Percentiles rank a stretch among this genome's conserved stretches.
Conservation (phyloP, 2,888 invertebrate genomes). For the Idaea straminata region DNA sequence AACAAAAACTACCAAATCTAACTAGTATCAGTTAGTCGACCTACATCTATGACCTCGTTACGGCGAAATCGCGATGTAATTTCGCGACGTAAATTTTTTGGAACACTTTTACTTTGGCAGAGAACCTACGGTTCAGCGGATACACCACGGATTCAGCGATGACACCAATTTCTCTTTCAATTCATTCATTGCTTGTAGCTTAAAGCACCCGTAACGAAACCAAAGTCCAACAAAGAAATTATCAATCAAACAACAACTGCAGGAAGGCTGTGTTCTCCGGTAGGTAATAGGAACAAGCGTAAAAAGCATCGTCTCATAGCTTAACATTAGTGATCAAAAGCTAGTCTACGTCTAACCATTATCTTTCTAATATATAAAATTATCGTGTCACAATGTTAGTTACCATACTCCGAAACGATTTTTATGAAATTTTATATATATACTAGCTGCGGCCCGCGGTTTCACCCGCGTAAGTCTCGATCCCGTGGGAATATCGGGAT, state of each 20-base stretch:
- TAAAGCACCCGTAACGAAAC: constrained; percentile 32
- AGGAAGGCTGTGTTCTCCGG: not conserved
- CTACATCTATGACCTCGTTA: constrained; percentile 73
- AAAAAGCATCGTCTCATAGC: too few relatives aligned
- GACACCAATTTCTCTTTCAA: constrained; percentile 79
- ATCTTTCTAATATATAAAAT: too few relatives aligned
- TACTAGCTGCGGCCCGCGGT: too few relatives aligned
- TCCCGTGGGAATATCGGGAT: too few relatives aligned
- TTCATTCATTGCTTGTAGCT: constrained; percentile 41
- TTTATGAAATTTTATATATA: too few relatives aligned
- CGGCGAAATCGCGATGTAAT: constrained; percentile 79
- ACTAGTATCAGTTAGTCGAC: constrained; percentile 74
- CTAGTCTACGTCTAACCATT: too few relatives aligned
- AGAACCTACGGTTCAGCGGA: constrained; percentile 55
- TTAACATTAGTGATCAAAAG: too few relatives aligned
- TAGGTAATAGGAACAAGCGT: too few relatives aligned
- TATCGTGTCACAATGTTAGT: too few relatives aligned
- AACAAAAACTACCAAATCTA: constrained; percentile 61
- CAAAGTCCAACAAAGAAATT: constrained; percentile 15
- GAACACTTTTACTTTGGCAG: constrained; percentile 78
- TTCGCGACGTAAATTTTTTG: constrained; percentile 76
- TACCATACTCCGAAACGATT: too few relatives aligned
- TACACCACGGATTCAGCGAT: constrained; percentile 59
- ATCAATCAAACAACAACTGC: not conserved
- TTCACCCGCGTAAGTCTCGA: too few relatives aligned